These are phyloP conservation scores for Himalopsyche tibetana DNA, from an alignment of 2,888 invertebrate genomes.

Conservation along the genomic window DNA sequence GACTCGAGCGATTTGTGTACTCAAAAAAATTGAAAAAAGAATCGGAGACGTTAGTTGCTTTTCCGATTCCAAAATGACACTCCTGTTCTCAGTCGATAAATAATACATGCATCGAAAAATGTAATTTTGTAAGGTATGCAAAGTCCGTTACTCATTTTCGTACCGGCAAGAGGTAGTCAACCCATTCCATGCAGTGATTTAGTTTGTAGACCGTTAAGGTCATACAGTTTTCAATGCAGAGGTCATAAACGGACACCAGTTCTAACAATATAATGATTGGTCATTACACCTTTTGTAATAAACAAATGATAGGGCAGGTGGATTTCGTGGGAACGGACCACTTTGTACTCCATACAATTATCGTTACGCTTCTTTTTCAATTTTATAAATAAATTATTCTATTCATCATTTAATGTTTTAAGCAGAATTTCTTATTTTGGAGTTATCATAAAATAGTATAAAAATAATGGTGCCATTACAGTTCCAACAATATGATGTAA, in stretches of 20 bases:
- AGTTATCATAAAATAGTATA: no score
- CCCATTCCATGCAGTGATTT: conserved; percentile 51
- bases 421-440: no score
- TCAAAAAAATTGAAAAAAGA: no score
- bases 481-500: no score
- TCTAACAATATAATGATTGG: conserved; percentile 56
- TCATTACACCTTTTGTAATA: conserved; percentile 44
- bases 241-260: conserved; percentile 60
- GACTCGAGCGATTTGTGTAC: no score
- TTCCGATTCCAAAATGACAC: no score
- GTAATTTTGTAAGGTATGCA: no score
- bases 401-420: no score
- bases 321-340: conserved; percentile 56
- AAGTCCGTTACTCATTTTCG: not conserved
- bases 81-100: no score
- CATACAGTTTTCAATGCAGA: conserved; percentile 44
- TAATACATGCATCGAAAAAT: no score
- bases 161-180: not conserved
- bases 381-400: not conserved
- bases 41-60: no score
- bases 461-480: no score
- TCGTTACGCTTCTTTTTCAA: not conserved
- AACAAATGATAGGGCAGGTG: conserved; percentile 62
- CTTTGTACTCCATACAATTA: not conserved
- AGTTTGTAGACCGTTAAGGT: conserved; percentile 60